Evolutionary conservation across 2,888 invertebrate genomes (phyloP), one percentile per base, ranked within the genome.

Genomic region (Pecten maximus): DNA sequence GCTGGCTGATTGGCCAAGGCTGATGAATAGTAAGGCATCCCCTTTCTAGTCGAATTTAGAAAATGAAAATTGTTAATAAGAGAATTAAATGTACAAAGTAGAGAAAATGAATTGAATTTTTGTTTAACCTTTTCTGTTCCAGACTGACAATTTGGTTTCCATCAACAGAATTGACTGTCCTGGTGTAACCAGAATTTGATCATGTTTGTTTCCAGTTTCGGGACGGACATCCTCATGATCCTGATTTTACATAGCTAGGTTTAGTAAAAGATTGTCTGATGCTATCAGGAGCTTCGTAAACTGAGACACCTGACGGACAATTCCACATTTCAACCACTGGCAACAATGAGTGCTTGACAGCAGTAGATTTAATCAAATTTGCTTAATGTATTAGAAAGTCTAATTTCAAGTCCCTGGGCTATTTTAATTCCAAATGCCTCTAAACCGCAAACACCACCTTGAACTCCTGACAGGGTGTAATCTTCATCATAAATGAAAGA

Each of bases 371-470:
- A 74, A 74, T 74, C 74, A 74, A 74, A 74, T 74, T 74, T 74
- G 74, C 35, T 74, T 74, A 74, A 74, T 74, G 74, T 74, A 74
- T 74, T 74, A 74, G 74, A 74, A 74, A 74, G 74, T 74, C 74
- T 74, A 74, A 74, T 74, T 74, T 74, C 74, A 74, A 74, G 74
- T 74, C 74, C 10, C 74, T 35, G 74, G 74, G 74, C 74, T 35
- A 74, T 74, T 74, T 74, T 74, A 74, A 74, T 74, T 35, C 74
- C 35, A 35, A 28, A 74, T 28, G 28, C 28, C 74, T 23, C 28
- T 15, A 1, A 35, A 74, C 28, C 74, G 0, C 28, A 74, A 74
- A 28, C 28, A 74, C 35, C 35, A 28, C 74, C 74, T 74, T 74
- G 74, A 74, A 74, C 74, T 74, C 1, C 35, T 74, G 74, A 74